These are phyloP conservation scores for Aphelinus certus DNA, from an alignment of 1,140 invertebrate species.

Conservation along the genomic window DNA sequence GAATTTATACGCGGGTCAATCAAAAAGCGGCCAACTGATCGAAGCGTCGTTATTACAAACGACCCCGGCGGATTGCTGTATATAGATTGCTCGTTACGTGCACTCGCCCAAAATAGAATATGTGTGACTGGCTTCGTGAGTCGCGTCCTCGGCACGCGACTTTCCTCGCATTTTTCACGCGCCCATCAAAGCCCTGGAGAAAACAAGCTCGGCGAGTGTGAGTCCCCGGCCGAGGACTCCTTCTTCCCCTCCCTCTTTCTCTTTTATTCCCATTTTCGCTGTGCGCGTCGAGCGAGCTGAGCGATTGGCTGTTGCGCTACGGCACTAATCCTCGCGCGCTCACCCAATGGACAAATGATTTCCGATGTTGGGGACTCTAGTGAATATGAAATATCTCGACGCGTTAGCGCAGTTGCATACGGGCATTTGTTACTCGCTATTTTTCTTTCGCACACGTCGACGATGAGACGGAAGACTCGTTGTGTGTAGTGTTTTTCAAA, in stretches of 20 bases:
- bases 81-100: constrained; percentile 55
- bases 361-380: neutral
- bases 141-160: constrained; percentile 16
- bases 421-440: neutral
- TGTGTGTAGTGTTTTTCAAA: too few species aligned
- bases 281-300: neutral
- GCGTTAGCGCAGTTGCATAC: neutral
- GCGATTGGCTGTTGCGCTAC: constrained; percentile 10
- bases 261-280: neutral
- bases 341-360: constrained; percentile 9
- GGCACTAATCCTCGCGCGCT: neutral
- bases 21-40: constrained; percentile 38
- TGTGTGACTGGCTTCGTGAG: too few species aligned
- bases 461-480: neutral
- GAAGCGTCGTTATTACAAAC: constrained; percentile 57
- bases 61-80: constrained; percentile 50
- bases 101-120: too few species aligned
- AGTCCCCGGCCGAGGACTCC: neutral
- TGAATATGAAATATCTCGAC: constrained; percentile 15
- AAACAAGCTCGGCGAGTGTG: neutral
- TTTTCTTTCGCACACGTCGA: constrained; percentile 15
- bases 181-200: too few species aligned
- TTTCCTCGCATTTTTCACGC: constrained; percentile 7
- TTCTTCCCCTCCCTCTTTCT: neutral
- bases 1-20: neutral